A percentile compares a stretch with the other conserved stretches of the same genome.
Conservation (phyloP, 2,888 invertebrate species). For the Melanchra persicariae region DNA sequence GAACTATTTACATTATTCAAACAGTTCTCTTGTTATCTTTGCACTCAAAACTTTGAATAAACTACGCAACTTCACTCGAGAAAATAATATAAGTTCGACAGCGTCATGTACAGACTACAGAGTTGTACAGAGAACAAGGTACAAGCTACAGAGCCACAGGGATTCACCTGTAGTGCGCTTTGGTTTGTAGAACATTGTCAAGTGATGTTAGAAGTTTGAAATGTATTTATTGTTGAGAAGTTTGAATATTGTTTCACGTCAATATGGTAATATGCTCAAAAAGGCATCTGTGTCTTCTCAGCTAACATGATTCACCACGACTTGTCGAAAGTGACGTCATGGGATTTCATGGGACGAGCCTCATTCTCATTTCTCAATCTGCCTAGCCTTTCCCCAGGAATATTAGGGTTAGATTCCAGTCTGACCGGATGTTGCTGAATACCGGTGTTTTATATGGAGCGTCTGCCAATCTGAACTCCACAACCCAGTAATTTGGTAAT, state of each 20-base stretch:
- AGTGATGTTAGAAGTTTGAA: slow-evolving; percentile 67
- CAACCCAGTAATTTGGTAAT: no score
- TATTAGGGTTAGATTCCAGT: no score
- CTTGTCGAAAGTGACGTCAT: no score
- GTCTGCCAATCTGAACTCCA: no score
- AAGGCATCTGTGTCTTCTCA: no score
- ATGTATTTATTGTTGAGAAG: slow-evolving; percentile 56
- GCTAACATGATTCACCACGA: no score
- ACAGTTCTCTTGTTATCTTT: slow-evolving; percentile 82
- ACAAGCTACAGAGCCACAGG: slow-evolving; percentile 68
- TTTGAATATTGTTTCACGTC: slow-evolving; percentile 16
- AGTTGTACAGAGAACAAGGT: slow-evolving; percentile 53
- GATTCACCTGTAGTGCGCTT: slow-evolving; percentile 74
- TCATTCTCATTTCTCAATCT: no score
- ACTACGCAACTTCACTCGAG: slow-evolving; percentile 78
- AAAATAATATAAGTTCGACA: slow-evolving; percentile 84
- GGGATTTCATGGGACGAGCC: no score
- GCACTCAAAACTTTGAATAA: slow-evolving; percentile 86
- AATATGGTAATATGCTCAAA: not conserved
- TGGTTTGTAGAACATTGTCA: slow-evolving; percentile 74
- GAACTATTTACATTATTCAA: slow-evolving; percentile 83
- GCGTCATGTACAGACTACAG: slow-evolving; percentile 54
- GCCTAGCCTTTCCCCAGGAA: no score
- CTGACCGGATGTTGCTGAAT: no score
- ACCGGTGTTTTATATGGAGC: no score